Evolutionary conservation across 2,113 vertebrate species (phyloP).

Genomic region (Percina caprodes): DNA sequence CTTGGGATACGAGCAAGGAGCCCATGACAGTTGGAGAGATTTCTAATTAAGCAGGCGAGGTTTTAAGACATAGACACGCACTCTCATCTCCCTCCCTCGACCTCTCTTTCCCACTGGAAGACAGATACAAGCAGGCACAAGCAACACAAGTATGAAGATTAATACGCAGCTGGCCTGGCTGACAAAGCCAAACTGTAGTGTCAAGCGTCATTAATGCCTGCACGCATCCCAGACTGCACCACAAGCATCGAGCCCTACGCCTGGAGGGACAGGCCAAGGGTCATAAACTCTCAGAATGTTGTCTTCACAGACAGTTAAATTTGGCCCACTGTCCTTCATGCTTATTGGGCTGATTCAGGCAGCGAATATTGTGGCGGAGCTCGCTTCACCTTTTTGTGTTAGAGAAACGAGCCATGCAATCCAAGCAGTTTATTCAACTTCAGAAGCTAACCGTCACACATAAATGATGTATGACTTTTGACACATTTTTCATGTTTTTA

Average conservation of each 20-base stretch:
- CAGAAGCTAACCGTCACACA: constrained; percentile 13
- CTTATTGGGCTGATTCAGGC: constrained; percentile 35
- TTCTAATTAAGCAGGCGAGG: constrained; percentile 82
- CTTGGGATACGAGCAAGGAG: constrained; percentile 55
- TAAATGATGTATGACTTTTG: constrained; percentile 46
- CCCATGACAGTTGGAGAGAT: constrained; percentile 77
- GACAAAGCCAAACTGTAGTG: constrained; percentile 70
- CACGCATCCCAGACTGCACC: constrained; percentile 54
- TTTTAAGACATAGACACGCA: constrained; percentile 67
- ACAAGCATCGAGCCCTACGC: constrained; percentile 25
- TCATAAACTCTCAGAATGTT: constrained; percentile 75
- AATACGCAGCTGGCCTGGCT: constrained; percentile 69
- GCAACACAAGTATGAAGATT: constrained; percentile 70
- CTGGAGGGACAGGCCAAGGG: constrained; percentile 67
- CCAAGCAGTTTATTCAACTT: constrained; percentile 61
- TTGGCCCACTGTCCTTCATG: constrained; percentile 63
- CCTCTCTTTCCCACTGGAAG: constrained; percentile 14
- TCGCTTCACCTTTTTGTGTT: neutral
- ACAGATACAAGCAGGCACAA: constrained; percentile 9
- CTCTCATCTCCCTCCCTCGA: constrained; percentile 23
- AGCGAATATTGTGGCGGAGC: neutral
- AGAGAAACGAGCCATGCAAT: constrained; percentile 45
- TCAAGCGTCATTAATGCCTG: constrained; percentile 76
- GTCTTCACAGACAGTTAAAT: constrained; percentile 73
- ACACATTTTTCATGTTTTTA: constrained; percentile 39